Conservation (phyloP, 2,797 vertebrate species). For the Danio tinwini region DNA sequence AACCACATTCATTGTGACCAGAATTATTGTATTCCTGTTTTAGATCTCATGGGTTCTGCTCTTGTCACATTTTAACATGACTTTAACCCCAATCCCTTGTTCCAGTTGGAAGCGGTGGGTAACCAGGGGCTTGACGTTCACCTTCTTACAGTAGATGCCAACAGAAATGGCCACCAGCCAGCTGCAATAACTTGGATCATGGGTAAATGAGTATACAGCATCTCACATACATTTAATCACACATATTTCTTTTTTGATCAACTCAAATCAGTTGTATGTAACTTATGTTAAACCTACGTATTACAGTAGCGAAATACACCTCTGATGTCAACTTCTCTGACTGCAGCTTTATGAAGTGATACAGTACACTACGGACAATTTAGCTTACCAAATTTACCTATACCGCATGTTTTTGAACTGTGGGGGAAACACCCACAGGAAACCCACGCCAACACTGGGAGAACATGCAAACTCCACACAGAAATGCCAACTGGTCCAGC, state of each 20-base stretch:
- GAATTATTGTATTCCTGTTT: neutral
- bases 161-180: constrained; percentile 92
- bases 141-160: constrained; percentile 86
- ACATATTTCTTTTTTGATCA: no score
- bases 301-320: constrained; percentile 97
- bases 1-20: neutral
- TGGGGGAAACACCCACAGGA: no score
- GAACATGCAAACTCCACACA: no score
- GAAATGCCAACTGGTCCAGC: no score
- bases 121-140: constrained; percentile 91
- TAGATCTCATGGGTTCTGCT: constrained; percentile 80
- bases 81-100: constrained; percentile 89
- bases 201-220: constrained; percentile 62
- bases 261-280: no score
- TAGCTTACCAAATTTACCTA: no score
- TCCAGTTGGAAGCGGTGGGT: constrained; percentile 96
- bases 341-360: constrained; percentile 84
- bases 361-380: constrained; percentile 49
- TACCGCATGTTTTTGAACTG: no score
- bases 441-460: no score
- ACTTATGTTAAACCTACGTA: constrained; percentile 84
- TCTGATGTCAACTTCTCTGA: constrained; percentile 92
- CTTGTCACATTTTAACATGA: constrained; percentile 97
- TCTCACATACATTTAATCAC: no score
- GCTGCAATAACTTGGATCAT: constrained; percentile 80